Evolutionary conservation across 2,888 invertebrate genomes (phyloP).

Genomic region (Sacculina carcini): DNA sequence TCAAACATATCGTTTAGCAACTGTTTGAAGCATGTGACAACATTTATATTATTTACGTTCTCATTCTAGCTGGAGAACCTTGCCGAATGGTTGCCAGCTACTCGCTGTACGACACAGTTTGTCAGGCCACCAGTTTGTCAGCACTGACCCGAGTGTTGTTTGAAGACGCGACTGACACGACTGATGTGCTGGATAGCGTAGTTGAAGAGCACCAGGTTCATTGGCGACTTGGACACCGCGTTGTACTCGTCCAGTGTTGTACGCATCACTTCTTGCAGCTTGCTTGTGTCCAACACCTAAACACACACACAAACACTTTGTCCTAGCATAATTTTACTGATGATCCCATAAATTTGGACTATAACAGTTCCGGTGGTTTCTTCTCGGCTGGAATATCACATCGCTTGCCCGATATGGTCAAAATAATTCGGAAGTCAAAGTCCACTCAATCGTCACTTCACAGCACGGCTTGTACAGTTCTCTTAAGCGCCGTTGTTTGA

Average conservation of each 20-base stretch:
- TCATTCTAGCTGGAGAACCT: neutral
- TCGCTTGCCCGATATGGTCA: no score
- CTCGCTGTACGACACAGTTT: neutral
- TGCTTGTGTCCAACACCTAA: conserved; percentile 43
- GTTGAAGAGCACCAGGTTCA: conserved; percentile 48
- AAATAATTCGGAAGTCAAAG: no score
- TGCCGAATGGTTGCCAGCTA: neutral
- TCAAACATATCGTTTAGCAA: no score
- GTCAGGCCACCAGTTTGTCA: conserved; percentile 3
- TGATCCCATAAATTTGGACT: no score
- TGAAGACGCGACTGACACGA: conserved; percentile 46
- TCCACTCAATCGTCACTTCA: no score
- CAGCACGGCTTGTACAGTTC: no score
- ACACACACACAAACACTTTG: conserved; percentile 45
- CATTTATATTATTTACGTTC: no score
- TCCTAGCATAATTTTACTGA: no score
- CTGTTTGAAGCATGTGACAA: no score
- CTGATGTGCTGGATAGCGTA: conserved; percentile 63
- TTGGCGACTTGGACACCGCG: conserved; percentile 43
- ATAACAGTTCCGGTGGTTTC: no score
- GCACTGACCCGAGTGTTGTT: conserved; percentile 20
- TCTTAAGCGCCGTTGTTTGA: no score
- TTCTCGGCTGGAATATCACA: no score
- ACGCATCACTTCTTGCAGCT: conserved; percentile 31
- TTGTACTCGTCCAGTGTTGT: conserved; percentile 49